phyloP scores from a whole-genome alignment of 2,797 vertebrate genomes.

The Macropus fuliginosus region DNA sequence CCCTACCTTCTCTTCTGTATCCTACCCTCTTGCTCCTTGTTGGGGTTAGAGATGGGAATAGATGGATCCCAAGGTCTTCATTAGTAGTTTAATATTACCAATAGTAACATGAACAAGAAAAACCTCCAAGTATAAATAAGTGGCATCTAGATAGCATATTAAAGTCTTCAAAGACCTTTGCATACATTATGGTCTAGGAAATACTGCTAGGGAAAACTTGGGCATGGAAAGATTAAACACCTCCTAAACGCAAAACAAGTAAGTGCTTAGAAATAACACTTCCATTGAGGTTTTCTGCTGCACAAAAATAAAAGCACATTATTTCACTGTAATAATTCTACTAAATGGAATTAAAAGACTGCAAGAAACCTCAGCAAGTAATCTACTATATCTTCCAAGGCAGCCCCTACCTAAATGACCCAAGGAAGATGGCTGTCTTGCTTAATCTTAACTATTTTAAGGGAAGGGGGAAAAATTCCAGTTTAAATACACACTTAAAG shows the following conservation, averaged over 20 bases:
- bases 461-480: not conserved
- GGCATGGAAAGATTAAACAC: slow-evolving; percentile 5
- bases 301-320: not conserved
- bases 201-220: slow-evolving; percentile 25
- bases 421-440: not conserved
- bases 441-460: slow-evolving; percentile 24
- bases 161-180: not conserved
- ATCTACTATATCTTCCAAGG: not conserved
- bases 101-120: not conserved
- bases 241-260: not conserved
- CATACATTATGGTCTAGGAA: not conserved
- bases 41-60: not conserved
- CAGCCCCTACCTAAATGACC: not conserved
- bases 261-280: slow-evolving; percentile 3
- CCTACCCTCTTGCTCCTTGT: not conserved
- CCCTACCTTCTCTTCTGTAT: not conserved
- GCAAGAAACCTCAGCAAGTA: not conserved
- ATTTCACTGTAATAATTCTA: not conserved
- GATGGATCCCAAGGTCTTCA: not conserved
- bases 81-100: not conserved
- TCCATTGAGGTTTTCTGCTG: not conserved
- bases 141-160: not conserved
- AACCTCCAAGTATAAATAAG: not conserved
- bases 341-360: not conserved
- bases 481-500: slow-evolving; percentile 18